Base-by-base conservation (phyloP, 2,888 invertebrate genomes). In the Pristionchus maxplancki region DNA sequence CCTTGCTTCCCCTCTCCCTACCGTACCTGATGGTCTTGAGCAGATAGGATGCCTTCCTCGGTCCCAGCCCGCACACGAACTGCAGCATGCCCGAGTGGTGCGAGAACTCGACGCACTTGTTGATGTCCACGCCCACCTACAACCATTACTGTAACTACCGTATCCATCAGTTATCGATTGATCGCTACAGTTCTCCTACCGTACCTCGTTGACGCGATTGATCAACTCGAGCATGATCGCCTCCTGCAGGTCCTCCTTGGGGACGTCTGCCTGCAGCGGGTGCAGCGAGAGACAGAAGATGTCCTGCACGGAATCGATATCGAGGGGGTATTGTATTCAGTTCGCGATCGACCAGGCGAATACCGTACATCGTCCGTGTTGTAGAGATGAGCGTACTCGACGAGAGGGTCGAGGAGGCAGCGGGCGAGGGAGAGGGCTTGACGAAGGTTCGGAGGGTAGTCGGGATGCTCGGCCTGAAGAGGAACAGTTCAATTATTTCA, bases 21-120 rank as follows among this genome's bases (percentile, higher is more conserved):
- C 78, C 78, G 78, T 87, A 88, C 88, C 88, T 90, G 31, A 94
- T 91, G 85, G 95, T 95, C 94, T 95, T 95, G 62, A 95, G 91
- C 48, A 96, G 92, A 88, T 95, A 94, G 58, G 94, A 93, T 0
- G 97, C 98, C 95, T 99, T 99, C 90, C 99, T 96, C 0, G 98
- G 97, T 0, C 99, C 99, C 50, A 99, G 95, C 31, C 99, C 99
- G 95, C 98, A 98, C 34, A 99, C 97, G 95, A 99, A 99, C 95
- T 99, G 99, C 8, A 99, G 96, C 84, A 99, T 95, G 53, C 95
- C 92, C 15, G 97, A 96, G 0, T 97, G 97, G 93, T 98, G 97
- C 0, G 97, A 96, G 89, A 97, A 97, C 90, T 97, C 96, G 0
- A 99, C 97, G 0, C 98, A 97, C 93, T 97, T 96, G 95, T 99